These are phyloP conservation scores for Petrocephalus sullivani DNA, from an alignment of 2,797 vertebrate species.

Conservation along the genomic window DNA sequence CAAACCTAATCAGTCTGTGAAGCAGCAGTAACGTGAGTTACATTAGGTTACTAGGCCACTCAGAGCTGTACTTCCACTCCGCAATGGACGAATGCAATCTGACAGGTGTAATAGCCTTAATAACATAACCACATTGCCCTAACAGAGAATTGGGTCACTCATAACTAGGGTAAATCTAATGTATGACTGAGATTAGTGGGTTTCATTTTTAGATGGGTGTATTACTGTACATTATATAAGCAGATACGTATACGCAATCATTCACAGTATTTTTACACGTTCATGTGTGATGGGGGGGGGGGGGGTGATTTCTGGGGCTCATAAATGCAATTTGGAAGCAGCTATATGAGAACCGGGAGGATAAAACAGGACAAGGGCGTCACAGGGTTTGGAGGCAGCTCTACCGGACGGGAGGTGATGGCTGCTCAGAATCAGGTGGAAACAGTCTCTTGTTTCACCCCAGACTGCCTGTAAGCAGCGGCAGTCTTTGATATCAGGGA, in stretches of 20 bases:
- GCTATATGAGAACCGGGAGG: not conserved
- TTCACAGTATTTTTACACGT: not conserved
- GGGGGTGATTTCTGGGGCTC: not conserved
- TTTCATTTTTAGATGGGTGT: conserved; percentile 7
- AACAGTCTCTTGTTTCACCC: not conserved
- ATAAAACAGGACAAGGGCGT: not conserved
- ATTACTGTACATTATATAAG: not conserved
- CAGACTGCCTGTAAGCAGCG: not conserved
- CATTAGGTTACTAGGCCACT: conserved; percentile 9
- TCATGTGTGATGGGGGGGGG: not conserved
- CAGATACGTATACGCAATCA: not conserved
- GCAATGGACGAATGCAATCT: conserved; percentile 3
- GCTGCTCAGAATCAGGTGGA: not conserved
- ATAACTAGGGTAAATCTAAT: conserved; percentile 13
- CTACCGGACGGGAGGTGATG: not conserved
- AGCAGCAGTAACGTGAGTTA: not conserved
- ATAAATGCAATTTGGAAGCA: not conserved
- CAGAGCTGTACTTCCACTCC: not conserved
- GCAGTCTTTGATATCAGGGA: not conserved
- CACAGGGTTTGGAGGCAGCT: not conserved
- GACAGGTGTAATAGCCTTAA: conserved; percentile 26
- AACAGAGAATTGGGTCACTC: conserved; percentile 23
- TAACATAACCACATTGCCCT: not conserved
- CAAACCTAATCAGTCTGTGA: not conserved
- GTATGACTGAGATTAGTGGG: not conserved